A percentile compares a stretch with the other conserved stretches of the same genome.
Evolutionary conservation across 2,113 vertebrate species (phyloP).

Genomic region (Oxyruncus cristatus): DNA sequence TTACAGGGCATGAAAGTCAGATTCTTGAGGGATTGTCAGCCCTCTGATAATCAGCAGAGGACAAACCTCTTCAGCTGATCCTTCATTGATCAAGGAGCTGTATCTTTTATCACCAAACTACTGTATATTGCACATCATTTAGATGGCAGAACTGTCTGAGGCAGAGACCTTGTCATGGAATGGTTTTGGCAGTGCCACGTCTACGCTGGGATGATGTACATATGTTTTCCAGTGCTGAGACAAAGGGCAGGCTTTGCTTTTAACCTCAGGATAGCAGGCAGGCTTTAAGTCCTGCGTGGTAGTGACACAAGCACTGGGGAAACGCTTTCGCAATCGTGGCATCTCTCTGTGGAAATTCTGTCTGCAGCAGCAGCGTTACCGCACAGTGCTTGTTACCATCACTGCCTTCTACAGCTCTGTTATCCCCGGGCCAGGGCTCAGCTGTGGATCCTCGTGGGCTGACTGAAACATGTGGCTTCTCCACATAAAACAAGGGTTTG

Average conservation of each 20-base stretch:
- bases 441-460: background rate
- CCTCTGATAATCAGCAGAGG: background rate
- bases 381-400: background rate
- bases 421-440: background rate
- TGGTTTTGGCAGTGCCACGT: background rate
- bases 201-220: fast-evolving
- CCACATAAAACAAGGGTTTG: slow-evolving; percentile 31
- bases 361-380: background rate
- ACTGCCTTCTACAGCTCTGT: background rate
- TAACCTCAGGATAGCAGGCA: background rate
- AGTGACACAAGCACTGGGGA: background rate
- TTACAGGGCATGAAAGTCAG: background rate
- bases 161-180: background rate
- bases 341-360: background rate
- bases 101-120: background rate
- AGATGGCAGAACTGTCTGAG: background rate
- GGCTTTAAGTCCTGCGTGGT: background rate
- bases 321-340: background rate
- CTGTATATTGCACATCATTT: background rate
- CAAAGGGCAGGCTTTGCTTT: background rate
- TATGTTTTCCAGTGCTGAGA: background rate
- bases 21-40: background rate
- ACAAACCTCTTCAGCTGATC: background rate
- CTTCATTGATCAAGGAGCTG: background rate
- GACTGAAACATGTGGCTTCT: slow-evolving; percentile 20